Base-by-base conservation (phyloP, 2,797 vertebrate species). In the Poeciliopsis presidionis region DNA sequence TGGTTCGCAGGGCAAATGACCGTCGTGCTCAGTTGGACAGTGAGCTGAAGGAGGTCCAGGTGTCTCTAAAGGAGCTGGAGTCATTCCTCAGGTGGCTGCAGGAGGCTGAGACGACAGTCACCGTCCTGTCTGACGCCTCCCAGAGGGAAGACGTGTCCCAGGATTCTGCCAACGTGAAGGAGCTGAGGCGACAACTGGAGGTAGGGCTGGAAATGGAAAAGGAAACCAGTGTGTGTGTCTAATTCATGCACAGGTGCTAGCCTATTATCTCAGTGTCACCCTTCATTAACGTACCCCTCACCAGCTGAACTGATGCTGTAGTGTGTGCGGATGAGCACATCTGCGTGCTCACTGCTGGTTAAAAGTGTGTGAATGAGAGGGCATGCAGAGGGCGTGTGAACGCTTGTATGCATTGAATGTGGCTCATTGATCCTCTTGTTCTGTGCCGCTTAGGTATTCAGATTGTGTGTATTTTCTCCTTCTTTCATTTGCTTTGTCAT, bases 41-140 rank as follows among this genome's bases (percentile, higher is more conserved):
- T 0, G 98, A 99, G 18, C 91, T 98, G 81, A 97, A 96, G 90
- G 89, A 85, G 0, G 91, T 98, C 13, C 97, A 99, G 93, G 86
- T 92, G 83, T 97, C 96, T 49, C 96, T 97, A 65, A 94, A 94
- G 86, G 97, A 99, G 89, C 94, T 99, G 81, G 98, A 99, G 89
- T 94, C 93, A 83, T 98, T 98, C 87, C 94, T 98, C n/a, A 97
- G 97, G 88, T 99, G 98, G 98, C 95, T 98, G 57, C 97, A 97
- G 86, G 98, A 99, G 93, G 97, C 97, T 0, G 98, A 99, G 92
- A 96, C 97, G 0, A 98, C 97, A 0, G 92, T 96, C 74, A 99
- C 98, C 7, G 96, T 98, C 77, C 95, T 99, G 74, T 95, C 95
- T 0, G 97, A 98, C 20, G 96, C 97, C 80, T 97, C 97, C 14